A percentile compares a stretch with the other conserved stretches of the same genome.
Evolutionary conservation across 2,797 vertebrate genomes (phyloP).

Genomic region (Taeniopygia guttata): DNA sequence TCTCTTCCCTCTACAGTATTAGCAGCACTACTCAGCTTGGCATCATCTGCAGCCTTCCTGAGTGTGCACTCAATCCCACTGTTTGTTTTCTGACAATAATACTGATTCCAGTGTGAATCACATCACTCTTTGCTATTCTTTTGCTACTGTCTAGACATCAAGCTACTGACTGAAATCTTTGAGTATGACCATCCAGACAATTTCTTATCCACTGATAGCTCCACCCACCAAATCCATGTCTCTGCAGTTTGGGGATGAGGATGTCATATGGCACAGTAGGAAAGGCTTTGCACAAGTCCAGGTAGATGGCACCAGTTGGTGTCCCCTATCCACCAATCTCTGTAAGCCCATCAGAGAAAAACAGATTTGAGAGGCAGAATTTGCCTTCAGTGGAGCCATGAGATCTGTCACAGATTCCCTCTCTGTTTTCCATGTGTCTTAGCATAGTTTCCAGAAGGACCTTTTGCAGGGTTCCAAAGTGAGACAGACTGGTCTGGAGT

Average conservation of each 20-base stretch:
- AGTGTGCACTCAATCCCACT: not conserved
- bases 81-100: accelerated
- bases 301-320: accelerated
- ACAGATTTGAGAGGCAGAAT: not conserved
- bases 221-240: not conserved
- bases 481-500: not conserved
- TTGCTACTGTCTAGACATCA: not conserved
- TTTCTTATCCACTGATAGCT: not conserved
- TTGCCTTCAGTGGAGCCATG: not conserved
- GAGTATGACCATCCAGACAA: not conserved
- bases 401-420: not conserved
- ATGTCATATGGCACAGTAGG: no score
- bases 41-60: not conserved
- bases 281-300: not conserved
- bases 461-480: not conserved
- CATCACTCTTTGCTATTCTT: not conserved
- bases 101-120: accelerated
- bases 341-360: accelerated
- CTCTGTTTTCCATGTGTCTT: not conserved
- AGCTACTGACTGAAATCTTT: accelerated
- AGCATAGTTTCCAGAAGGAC: not conserved
- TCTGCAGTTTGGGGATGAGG: not conserved
- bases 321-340: not conserved
- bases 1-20: not conserved
- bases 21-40: not conserved